These are phyloP conservation scores for Falco berigora DNA, from an alignment of 2,797 vertebrate species.

Conservation along the genomic window DNA sequence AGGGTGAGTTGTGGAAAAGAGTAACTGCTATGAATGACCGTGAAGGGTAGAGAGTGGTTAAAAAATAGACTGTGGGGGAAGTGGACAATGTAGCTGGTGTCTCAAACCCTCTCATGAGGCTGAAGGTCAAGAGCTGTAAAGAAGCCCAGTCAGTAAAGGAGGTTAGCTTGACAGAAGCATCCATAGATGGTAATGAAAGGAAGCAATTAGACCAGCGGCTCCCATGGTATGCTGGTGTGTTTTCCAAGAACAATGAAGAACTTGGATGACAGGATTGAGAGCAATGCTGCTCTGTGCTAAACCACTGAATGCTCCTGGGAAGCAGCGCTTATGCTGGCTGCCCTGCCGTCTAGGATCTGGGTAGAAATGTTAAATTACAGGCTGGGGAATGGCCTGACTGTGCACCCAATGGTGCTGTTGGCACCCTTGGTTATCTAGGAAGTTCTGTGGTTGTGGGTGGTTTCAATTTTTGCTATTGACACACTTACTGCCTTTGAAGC, in stretches of 20 bases:
- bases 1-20: neutral
- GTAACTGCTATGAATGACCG: neutral
- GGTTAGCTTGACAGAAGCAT: constrained; percentile 43
- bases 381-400: neutral
- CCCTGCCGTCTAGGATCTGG: neutral
- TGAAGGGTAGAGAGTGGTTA: neutral
- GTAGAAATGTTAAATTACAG: neutral
- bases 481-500: neutral
- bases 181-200: constrained; percentile 62
- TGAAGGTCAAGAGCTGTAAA: constrained; percentile 43
- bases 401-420: neutral
- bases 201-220: constrained; percentile 43
- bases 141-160: neutral
- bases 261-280: neutral
- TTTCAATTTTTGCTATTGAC: neutral
- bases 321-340: neutral
- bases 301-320: neutral
- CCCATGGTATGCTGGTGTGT: neutral
- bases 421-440: neutral
- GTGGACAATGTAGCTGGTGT: neutral
- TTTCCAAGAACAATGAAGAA: constrained; percentile 43
- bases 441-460: neutral
- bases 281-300: neutral
- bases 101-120: neutral
- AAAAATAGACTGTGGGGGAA: neutral